phyloP scores from a whole-genome alignment of 2,113 vertebrate species.

The Chlorodrepanis virens region DNA sequence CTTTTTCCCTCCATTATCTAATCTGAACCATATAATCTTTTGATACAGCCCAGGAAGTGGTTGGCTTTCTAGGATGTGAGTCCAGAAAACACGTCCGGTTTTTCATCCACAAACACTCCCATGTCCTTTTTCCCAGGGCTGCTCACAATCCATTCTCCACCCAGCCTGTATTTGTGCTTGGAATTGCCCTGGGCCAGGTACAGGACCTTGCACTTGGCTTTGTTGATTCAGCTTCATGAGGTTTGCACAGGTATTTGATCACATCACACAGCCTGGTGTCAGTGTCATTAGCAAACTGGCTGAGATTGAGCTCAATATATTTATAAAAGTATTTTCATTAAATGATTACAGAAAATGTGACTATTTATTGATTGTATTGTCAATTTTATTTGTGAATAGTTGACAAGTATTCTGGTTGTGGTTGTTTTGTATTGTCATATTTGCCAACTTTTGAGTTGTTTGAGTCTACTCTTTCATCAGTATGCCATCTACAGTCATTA shows the following conservation, averaged over 20 bases:
- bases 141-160: background rate
- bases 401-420: background rate
- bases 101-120: background rate
- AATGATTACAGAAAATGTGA: background rate
- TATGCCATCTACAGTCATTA: background rate
- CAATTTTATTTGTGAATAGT: background rate
- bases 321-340: background rate
- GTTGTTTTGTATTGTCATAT: background rate
- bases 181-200: background rate
- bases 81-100: background rate
- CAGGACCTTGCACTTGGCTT: background rate
- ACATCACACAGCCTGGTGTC: background rate
- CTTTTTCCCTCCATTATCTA: rapidly evolving
- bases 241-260: background rate
- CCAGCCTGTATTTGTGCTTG: background rate
- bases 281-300: background rate
- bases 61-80: background rate
- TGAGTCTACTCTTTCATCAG: background rate
- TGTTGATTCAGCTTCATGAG: background rate
- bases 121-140: background rate
- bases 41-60: background rate
- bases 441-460: background rate
- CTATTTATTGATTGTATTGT: background rate
- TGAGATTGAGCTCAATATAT: background rate
- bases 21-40: background rate